Evolutionary conservation across 2,888 invertebrate genomes (phyloP).

Genomic region (Ischnus inquisitorius): DNA sequence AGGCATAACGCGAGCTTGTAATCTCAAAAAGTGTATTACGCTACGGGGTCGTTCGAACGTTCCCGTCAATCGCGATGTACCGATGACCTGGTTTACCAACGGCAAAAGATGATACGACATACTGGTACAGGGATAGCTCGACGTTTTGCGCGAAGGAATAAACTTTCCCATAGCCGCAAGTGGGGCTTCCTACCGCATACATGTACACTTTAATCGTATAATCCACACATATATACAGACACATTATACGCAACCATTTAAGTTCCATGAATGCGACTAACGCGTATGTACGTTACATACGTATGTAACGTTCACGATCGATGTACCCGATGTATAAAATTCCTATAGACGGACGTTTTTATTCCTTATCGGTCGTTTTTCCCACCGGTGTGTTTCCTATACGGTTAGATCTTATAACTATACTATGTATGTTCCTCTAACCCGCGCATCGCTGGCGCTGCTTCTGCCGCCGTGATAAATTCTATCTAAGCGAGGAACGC

Average conservation of each 20-base stretch:
- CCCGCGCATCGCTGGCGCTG: conserved; percentile 17
- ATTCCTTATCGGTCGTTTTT: conserved; percentile 47
- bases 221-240: not conserved
- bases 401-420: conserved; percentile 7
- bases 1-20: conserved; percentile 6
- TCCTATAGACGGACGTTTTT: conserved; percentile 53
- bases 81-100: conserved; percentile 61
- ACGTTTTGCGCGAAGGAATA: conserved; percentile 50
- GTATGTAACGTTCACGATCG: conserved; percentile 42
- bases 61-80: conserved; percentile 50
- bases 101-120: conserved; percentile 28
- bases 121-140: conserved; percentile 33
- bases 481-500: conserved; percentile 52
- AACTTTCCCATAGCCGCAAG: conserved; percentile 48
- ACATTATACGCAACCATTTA: conserved; percentile 14
- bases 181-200: conserved; percentile 30
- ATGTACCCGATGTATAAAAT: conserved; percentile 57
- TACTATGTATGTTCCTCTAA: conserved; percentile 14
- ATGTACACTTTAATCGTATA: conserved; percentile 15
- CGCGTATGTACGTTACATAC: conserved; percentile 30
- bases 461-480: conserved; percentile 59
- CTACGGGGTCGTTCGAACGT: conserved; percentile 38
- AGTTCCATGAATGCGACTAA: conserved; percentile 50
- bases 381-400: not conserved
- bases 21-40: conserved; percentile 55